Evolutionary conservation across 2,888 invertebrate genomes (phyloP), one percentile per base, ranked within the genome.

Genomic region (Biston betularia): DNA sequence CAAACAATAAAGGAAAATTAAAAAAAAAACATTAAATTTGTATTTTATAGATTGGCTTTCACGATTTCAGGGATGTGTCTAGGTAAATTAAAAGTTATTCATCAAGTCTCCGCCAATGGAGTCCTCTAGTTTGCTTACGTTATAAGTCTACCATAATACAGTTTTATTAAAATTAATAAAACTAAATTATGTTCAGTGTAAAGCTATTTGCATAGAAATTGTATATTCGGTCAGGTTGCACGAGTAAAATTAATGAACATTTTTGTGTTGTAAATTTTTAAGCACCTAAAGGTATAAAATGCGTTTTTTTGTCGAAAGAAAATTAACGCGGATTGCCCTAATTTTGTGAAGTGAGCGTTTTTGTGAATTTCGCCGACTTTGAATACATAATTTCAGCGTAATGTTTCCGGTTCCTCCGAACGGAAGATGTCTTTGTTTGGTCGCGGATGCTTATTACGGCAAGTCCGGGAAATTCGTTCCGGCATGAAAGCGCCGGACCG

Each of bases 351-450:
- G 65, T 73, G 65, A 75, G 74, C 72, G 73, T 82, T 83, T 84
- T 80, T 76, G 74, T 74, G 59, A 77, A 80, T 79, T 79, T 79
- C 74, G 75, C 70, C 74, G 73, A 80, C 80, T 85, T 83, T 78
- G 85, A 87, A 87, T 84, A 83, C 81, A 84, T 85, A 86, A 86
- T 87, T 88, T 82, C 74, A 76, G 72, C 75, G 76, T 87, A 86
- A 89, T 86, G 86, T 87, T 89, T 89, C 89, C 87, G 85, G 82
- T 76, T 81, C 81, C 73, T 79, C 77, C 75, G 72, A 86, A 86
- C 84, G 86, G 88, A 85, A 88, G 87, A 87, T 84, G 86, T 88
- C 87, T 89, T 90, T 91, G 91, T 92, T 88, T 89, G 88, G 78
- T 75, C 83, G 79, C 84, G 88, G 88, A 87, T 86, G 88, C 88